A percentile compares a stretch with the other conserved stretches of the same genome.
Conservation (phyloP, 2,797 vertebrate species). For the Brotula barbata region DNA sequence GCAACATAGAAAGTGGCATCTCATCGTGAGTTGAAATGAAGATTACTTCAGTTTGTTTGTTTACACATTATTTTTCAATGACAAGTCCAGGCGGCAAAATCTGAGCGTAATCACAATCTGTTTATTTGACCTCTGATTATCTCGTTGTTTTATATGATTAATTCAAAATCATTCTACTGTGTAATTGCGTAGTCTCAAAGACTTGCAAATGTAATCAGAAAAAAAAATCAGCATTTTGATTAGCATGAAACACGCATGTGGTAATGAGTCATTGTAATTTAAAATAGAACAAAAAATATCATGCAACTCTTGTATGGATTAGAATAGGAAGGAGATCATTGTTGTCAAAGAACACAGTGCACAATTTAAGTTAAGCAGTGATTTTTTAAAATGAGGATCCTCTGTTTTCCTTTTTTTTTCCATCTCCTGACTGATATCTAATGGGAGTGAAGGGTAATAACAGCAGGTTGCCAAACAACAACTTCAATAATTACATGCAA, state of each 20-base stretch:
- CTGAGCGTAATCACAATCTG: conserved; percentile 30
- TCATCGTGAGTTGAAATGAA: neutral
- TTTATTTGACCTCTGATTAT: conserved; percentile 58
- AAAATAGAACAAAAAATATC: conserved; percentile 18
- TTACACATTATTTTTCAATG: neutral
- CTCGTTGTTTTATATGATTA: conserved; percentile 39
- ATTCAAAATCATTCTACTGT: conserved; percentile 49
- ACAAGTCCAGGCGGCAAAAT: conserved; percentile 15
- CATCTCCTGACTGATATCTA: no score
- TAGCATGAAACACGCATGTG: conserved; percentile 14
- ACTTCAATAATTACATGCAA: no score
- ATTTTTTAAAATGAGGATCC: no score
- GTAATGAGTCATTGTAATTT: conserved; percentile 17
- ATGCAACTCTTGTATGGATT: neutral
- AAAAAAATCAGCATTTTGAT: conserved; percentile 38
- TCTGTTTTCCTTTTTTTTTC: no score
- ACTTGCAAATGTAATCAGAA: conserved; percentile 43
- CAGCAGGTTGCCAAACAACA: no score
- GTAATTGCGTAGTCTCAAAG: conserved; percentile 51
- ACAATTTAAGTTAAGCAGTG: no score
- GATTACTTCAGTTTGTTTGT: conserved; percentile 14
- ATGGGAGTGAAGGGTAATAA: no score
- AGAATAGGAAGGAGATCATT: conserved; percentile 17
- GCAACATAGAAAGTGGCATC: neutral
- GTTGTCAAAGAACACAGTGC: conserved; percentile 22